Percentiles rank a stretch among this genome's conserved stretches.
These are phyloP conservation scores for Dendrophyllia cribrosa DNA, from an alignment of 64 coral and sea anemone genomes.

Conservation along the genomic window DNA sequence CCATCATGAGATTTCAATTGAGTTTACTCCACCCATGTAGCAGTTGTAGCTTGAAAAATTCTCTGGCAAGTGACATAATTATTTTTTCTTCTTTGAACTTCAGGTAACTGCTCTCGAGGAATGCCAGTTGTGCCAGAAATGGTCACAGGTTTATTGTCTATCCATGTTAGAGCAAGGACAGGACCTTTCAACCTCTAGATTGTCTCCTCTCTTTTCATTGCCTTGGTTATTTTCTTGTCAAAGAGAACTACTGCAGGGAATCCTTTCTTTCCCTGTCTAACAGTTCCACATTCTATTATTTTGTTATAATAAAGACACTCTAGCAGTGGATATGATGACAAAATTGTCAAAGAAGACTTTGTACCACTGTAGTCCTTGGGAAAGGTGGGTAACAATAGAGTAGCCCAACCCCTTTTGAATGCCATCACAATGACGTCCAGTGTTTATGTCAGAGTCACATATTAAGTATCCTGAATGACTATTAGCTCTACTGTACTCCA, in stretches of 20 bases:
- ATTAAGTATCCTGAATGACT: constrained; percentile 29
- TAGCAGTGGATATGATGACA: background rate
- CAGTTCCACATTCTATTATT: constrained; percentile 27
- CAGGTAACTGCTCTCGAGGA: background rate
- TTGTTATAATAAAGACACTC: constrained; percentile 23
- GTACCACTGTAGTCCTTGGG: constrained; percentile 20
- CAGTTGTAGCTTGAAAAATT: constrained; percentile 7
- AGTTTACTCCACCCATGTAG: constrained; percentile 55
- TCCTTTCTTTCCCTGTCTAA: background rate
- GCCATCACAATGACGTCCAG: background rate
- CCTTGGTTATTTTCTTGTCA: constrained; percentile 3
- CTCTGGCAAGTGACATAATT: constrained; percentile 20
- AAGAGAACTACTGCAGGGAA: background rate
- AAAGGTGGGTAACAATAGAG: constrained; percentile 34
- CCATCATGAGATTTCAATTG: constrained; percentile 52
- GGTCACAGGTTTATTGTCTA: constrained; percentile 18
- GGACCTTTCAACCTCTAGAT: constrained; percentile 46
- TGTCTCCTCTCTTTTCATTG: background rate
- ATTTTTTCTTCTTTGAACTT: constrained; percentile 21
- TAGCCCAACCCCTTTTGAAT: background rate
- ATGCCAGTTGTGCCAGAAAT: background rate
- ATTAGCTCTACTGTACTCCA: constrained; percentile 69
- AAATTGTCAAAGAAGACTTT: constrained; percentile 55
- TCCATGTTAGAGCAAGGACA: constrained; percentile 11
- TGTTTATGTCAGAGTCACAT: constrained; percentile 52